A percentile compares a stretch with the other conserved stretches of the same genome.
These are phyloP conservation scores for Datnioides undecimradiatus DNA, from an alignment of 2,113 vertebrate species.

Conservation along the genomic window DNA sequence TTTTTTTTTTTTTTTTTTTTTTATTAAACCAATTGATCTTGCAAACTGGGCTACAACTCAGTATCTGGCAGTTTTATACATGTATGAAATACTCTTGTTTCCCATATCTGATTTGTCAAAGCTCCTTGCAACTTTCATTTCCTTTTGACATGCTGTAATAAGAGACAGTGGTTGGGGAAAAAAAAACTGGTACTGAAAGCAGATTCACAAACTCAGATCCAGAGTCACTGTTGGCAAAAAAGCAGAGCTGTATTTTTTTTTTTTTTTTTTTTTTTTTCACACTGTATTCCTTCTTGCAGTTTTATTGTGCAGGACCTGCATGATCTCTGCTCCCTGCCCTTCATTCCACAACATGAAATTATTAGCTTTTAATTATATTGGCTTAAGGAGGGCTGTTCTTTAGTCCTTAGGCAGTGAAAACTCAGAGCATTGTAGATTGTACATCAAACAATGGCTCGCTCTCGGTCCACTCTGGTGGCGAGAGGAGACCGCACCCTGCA, in stretches of 20 bases:
- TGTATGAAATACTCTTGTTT: not conserved
- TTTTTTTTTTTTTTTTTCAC: not conserved
- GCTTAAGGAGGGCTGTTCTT: constrained; percentile 54
- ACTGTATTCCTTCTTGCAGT: not conserved
- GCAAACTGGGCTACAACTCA: not conserved
- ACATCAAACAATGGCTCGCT: constrained; percentile 60
- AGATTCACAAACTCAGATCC: not conserved
- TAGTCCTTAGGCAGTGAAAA: constrained; percentile 29
- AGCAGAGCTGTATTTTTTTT: not conserved
- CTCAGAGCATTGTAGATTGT: constrained; percentile 36
- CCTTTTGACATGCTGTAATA: not conserved
- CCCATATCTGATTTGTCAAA: not conserved
- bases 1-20: not conserved
- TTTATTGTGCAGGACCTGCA: not conserved
- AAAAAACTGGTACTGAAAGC: not conserved
- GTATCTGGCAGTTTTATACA: too few relatives aligned
- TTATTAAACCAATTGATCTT: not conserved
- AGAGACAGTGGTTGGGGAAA: fast-evolving
- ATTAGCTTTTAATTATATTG: constrained; percentile 62
- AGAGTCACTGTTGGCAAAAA: not conserved
- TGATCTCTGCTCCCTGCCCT: not conserved
- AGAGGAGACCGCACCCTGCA: constrained; percentile 56
- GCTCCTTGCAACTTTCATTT: not conserved
- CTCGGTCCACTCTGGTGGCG: constrained; percentile 4
- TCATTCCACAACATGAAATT: constrained; percentile 25